A percentile compares a stretch with the other conserved stretches of the same genome.
These are phyloP conservation scores for Mus caroli DNA, from an alignment of 2,797 vertebrate species.

Conservation along the genomic window DNA sequence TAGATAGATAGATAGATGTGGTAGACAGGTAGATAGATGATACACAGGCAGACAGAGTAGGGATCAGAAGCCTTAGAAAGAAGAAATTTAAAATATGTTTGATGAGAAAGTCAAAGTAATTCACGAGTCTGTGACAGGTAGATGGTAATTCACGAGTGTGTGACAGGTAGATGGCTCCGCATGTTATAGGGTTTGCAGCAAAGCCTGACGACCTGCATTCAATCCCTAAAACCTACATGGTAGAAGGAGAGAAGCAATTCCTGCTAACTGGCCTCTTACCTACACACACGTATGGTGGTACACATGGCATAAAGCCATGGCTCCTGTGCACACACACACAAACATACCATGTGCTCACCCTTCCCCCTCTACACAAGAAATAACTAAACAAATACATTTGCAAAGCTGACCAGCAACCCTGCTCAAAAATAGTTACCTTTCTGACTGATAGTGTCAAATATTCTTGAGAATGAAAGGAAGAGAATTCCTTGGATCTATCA, in stretches of 20 bases:
- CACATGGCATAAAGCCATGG: neutral
- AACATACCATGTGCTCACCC: neutral
- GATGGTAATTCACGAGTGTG: neutral
- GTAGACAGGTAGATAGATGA: neutral
- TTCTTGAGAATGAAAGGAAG: conserved; percentile 30
- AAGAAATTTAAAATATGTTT: neutral
- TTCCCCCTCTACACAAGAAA: neutral
- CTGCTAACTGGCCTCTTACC: neutral
- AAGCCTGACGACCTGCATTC: neutral
- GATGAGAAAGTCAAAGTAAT: conserved; percentile 12
- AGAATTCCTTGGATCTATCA: conserved; percentile 51
- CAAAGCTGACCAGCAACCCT: neutral
- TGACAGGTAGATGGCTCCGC: neutral
- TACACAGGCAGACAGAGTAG: neutral
- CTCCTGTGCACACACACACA: neutral
- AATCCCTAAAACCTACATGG: neutral
- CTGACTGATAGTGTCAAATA: neutral
- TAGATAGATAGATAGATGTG: neutral
- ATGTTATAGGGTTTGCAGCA: neutral
- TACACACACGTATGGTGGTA: neutral
- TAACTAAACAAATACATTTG: neutral
- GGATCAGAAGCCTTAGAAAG: neutral
- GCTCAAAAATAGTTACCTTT: conserved; percentile 1
- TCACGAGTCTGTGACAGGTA: neutral
- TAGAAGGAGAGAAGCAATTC: neutral